These are phyloP conservation scores for Zophobas atratus DNA, from an alignment of 1,140 invertebrate species.

Conservation along the genomic window DNA sequence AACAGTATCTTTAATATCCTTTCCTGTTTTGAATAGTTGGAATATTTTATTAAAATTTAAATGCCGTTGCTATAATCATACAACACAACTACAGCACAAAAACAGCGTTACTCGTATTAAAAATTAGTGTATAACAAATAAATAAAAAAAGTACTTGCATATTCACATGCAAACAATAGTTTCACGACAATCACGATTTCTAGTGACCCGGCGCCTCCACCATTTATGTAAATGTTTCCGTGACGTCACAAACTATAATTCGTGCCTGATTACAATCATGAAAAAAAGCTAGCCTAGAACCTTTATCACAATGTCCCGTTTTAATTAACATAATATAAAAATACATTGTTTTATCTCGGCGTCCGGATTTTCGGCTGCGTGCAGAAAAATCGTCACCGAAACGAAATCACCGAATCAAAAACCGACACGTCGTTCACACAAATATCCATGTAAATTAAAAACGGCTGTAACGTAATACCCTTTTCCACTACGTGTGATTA, in stretches of 20 bases:
- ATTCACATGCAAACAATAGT: too few relatives aligned
- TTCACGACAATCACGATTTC: too few relatives aligned
- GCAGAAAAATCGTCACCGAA: neutral
- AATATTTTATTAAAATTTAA: too few relatives aligned
- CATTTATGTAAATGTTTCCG: slow-evolving; percentile 8
- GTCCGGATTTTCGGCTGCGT: neutral
- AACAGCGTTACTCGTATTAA: too few relatives aligned
- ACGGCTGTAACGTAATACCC: neutral
- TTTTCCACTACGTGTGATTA: neutral
- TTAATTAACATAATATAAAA: slow-evolving; percentile 15
- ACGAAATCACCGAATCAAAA: neutral
- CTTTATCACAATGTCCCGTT: slow-evolving; percentile 1
- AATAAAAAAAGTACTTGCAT: too few relatives aligned
- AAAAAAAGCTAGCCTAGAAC: neutral
- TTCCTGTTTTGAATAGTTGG: too few relatives aligned
- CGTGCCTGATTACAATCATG: neutral
- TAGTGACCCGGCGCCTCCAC: slow-evolving; percentile 22
- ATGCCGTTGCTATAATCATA: too few relatives aligned
- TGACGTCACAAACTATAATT: slow-evolving; percentile 12
- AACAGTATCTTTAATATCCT: too few relatives aligned
- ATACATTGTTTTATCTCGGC: neutral
- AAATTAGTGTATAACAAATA: too few relatives aligned
- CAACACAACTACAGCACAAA: too few relatives aligned
- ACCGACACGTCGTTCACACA: neutral
- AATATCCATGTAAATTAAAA: slow-evolving; percentile 2